Conservation (phyloP, 2,888 invertebrate species). For the Apodemia zela region DNA sequence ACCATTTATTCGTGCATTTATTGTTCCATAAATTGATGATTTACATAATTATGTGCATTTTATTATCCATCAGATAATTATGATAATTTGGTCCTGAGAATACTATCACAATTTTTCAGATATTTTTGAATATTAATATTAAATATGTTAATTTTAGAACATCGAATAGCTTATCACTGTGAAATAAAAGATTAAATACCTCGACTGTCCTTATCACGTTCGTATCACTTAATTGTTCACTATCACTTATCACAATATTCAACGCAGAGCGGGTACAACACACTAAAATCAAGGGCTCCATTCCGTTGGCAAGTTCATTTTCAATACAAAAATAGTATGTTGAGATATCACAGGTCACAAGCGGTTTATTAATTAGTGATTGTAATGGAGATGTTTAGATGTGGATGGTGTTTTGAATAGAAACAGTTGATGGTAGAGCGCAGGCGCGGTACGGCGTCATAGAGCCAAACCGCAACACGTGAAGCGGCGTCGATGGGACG, state of each 20-base stretch:
- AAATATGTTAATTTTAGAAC: not conserved
- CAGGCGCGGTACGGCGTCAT: conserved; percentile 44
- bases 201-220: conserved; percentile 62
- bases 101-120: not conserved
- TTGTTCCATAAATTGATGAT: not conserved
- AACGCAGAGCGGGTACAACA: conserved; percentile 61
- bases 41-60: not conserved
- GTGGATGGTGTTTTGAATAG: conserved; percentile 45
- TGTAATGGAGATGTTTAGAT: conserved; percentile 36
- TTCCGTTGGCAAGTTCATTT: conserved; percentile 70
- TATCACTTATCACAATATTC: conserved; percentile 71
- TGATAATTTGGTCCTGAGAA: not conserved
- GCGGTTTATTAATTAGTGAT: conserved; percentile 29
- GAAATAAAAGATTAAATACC: conserved; percentile 45
- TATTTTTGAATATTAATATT: not conserved
- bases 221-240: conserved; percentile 71
- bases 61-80: not conserved
- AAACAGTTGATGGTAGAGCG: conserved; percentile 61
- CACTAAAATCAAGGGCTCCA: conserved; percentile 75
- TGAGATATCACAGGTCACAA: conserved; percentile 66
- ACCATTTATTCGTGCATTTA: not conserved
- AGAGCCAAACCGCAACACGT: conserved; percentile 55
- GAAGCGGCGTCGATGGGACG: conserved; percentile 78
- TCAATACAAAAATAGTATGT: conserved; percentile 37
- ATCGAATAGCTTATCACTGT: conserved; percentile 15